Percentiles rank a stretch among this genome's conserved stretches.
Evolutionary conservation across 1,140 invertebrate genomes (phyloP).

Genomic region (Phortica variegata): DNA sequence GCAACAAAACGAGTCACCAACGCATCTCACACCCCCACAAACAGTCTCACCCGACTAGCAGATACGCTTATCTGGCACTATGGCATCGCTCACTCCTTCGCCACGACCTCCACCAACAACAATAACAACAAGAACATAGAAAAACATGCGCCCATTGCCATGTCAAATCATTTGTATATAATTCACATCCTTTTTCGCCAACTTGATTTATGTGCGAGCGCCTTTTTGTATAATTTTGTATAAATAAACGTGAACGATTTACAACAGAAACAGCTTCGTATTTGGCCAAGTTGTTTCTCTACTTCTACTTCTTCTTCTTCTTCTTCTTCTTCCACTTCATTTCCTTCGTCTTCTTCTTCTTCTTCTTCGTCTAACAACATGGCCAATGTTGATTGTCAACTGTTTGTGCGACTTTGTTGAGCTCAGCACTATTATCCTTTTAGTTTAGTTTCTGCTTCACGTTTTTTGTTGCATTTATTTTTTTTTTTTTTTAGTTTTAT

Average conservation of each 20-base stretch:
- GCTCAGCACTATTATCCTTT: slow-evolving; percentile 53
- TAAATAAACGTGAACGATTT: too few species aligned
- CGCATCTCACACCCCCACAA: too few species aligned
- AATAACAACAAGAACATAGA: slow-evolving; percentile 17
- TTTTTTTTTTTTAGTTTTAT: slow-evolving; percentile 1
- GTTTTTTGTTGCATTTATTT: slow-evolving; percentile 10
- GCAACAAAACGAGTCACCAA: too few species aligned
- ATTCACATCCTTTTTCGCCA: slow-evolving; percentile 45
- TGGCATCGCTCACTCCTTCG: slow-evolving; percentile 35
- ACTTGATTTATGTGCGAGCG: slow-evolving; percentile 43
- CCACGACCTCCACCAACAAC: too few species aligned
- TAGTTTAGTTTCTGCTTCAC: too few species aligned
- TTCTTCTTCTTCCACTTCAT: too few species aligned
- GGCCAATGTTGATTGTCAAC: too few species aligned
- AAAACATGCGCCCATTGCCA: slow-evolving; percentile 22
- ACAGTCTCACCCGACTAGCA: too few species aligned
- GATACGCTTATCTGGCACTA: slow-evolving; percentile 28
- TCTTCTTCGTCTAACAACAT: too few species aligned
- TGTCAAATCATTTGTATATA: slow-evolving; percentile 54
- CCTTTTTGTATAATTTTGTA: slow-evolving; percentile 23
- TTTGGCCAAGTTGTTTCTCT: slow-evolving; percentile 6
- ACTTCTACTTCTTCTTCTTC: too few species aligned
- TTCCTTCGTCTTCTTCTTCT: too few species aligned
- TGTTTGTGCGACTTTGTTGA: slow-evolving; percentile 33
- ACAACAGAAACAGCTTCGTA: too few species aligned